These are phyloP conservation scores for Prenolepis imparis DNA, from an alignment of 2,888 invertebrate species.

Conservation along the genomic window DNA sequence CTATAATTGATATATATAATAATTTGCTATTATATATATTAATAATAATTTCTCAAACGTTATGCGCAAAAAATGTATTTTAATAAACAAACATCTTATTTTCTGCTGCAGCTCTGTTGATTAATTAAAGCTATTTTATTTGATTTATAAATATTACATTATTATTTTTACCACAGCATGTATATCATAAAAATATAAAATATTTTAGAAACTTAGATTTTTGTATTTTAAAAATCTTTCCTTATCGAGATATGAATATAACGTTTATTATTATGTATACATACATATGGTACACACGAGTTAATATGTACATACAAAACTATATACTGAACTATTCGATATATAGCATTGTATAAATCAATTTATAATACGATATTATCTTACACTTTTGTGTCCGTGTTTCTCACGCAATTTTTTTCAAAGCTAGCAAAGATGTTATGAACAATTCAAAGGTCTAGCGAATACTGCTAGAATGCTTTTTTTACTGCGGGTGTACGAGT, in stretches of 20 bases:
- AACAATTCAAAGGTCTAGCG: neutral
- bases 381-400: neutral
- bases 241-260: neutral
- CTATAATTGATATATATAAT: neutral
- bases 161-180: neutral
- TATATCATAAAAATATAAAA: neutral
- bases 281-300: neutral
- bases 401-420: neutral
- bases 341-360: neutral
- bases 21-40: too few species aligned
- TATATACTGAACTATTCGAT: neutral
- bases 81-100: neutral
- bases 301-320: neutral
- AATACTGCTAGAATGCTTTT: neutral
- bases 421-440: neutral
- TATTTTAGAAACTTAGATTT: neutral
- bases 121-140: neutral
- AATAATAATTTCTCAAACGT: too few species aligned
- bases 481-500: neutral
- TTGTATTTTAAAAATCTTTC: neutral
- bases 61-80: too few species aligned
- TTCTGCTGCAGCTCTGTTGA: too few species aligned
- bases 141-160: neutral
- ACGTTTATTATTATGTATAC: neutral
- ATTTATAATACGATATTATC: neutral